Evolutionary conservation across 2,797 vertebrate species (phyloP), one percentile per base, ranked within the genome.

Genomic region (Etheostoma nigrum): DNA sequence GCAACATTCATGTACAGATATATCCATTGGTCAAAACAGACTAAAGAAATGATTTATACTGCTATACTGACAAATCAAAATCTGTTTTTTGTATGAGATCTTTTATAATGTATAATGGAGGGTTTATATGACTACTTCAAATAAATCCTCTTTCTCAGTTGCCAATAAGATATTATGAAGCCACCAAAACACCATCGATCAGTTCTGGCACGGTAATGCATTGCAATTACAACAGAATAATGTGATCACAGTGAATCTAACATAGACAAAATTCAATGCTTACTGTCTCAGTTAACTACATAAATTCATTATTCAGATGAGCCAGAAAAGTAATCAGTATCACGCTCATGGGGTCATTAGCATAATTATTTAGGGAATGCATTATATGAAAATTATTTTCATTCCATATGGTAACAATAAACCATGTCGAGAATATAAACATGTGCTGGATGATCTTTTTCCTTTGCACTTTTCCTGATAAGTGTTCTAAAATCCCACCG

Each of bases 241-340:
- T 70, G 67, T 76, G 55, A 86, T 89, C 73, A 82, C 74, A 48
- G 36, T 62, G 69, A 81, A 87, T 90, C 69, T 53, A 74, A 86
- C 78, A 83, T 81, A 83, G 89, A 77, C 52, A 86, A 67, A 76
- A 85, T 81, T 63, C 68, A 76, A 66, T 72, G 81, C 81, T 83
- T 76, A 83, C 72, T 83, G 84, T 91, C 74, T 81, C 74, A 84
- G 79, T 86, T 84, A 87, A 86, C 70, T 59, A 85, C 81, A 88
- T 79, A 78, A 89, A 78, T 80, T 82, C 53, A 91, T 90, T 86
- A 91, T 92, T 88, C 82, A 90, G 89, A 92, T 90, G 82, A 89
- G 82, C 67, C 79, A 82, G 76, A 88, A 85, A 88, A 84, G 79
- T 86, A 84, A 90, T 92, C 74, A 84, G 89, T 87, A 84, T 85